phyloP scores from a whole-genome alignment of 2,888 invertebrate species.

The Itoplectis maculator region DNA sequence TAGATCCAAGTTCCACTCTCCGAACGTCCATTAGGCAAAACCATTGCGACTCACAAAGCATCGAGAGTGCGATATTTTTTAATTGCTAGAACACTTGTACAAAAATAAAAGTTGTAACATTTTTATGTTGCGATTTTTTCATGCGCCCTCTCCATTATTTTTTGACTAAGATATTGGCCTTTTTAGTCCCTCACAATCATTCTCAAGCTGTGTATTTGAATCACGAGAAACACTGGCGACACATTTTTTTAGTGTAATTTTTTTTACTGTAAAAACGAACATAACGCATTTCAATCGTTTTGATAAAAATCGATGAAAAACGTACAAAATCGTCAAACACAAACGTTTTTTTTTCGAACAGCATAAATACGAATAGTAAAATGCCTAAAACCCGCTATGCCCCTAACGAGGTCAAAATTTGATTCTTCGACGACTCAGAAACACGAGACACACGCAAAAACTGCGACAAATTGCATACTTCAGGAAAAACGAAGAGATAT shows the following conservation, averaged over 20 bases:
- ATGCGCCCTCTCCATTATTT: too few relatives aligned
- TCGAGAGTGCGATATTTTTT: neutral
- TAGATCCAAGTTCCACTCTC: neutral
- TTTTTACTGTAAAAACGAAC: too few relatives aligned
- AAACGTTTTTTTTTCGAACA: too few relatives aligned
- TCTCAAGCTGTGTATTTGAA: too few relatives aligned
- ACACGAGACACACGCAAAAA: neutral
- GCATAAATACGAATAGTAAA: neutral
- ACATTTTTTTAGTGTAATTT: too few relatives aligned
- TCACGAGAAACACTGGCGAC: too few relatives aligned
- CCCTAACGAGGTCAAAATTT: slow-evolving; percentile 30
- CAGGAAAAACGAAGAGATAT: neutral
- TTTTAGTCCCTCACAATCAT: too few relatives aligned
- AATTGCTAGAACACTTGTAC: neutral
- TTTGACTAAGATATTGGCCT: too few relatives aligned
- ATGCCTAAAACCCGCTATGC: slow-evolving; percentile 14
- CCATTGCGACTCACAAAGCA: neutral
- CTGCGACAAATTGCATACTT: neutral
- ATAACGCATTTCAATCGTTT: too few relatives aligned
- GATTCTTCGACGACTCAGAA: slow-evolving; percentile 11
- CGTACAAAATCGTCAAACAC: too few relatives aligned
- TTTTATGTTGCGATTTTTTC: slow-evolving; percentile 28
- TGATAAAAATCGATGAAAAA: too few relatives aligned
- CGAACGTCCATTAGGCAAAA: neutral
- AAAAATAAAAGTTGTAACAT: too few relatives aligned